These are phyloP conservation scores for Paracentrotus lividus DNA, from an alignment of 53 echinoderm and acorn worm genomes.

Conservation along the genomic window DNA sequence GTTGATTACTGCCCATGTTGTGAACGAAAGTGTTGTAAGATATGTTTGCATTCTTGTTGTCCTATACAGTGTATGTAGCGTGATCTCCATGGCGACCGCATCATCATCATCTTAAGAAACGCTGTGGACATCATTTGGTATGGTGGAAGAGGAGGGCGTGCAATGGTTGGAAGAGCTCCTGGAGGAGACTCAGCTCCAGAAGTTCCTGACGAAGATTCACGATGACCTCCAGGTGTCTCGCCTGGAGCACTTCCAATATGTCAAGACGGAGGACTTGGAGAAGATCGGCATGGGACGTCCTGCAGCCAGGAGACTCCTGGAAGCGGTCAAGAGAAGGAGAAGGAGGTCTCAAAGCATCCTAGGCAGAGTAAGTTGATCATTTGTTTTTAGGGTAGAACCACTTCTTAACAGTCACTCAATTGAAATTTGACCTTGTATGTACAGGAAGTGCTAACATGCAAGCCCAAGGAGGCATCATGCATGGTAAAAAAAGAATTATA, in stretches of 20 bases:
- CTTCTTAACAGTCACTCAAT: too few species aligned
- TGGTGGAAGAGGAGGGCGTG: conserved; percentile 77
- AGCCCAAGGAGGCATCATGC: too few species aligned
- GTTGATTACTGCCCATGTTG: too few species aligned
- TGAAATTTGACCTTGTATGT: too few species aligned
- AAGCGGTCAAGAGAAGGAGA: conserved; percentile 84
- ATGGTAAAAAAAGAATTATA: too few species aligned
- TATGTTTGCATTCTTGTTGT: neutral
- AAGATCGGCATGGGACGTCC: conserved; percentile 96
- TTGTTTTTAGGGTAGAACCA: neutral
- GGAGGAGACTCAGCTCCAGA: conserved; percentile 91
- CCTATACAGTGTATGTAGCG: neutral
- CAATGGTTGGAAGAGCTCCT: conserved; percentile 92
- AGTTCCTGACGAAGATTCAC: conserved; percentile 82
- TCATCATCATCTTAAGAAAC: too few species aligned
- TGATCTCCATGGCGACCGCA: neutral
- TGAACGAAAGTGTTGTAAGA: too few species aligned
- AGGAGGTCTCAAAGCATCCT: conserved; percentile 73
- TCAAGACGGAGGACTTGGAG: conserved; percentile 91
- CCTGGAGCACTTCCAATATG: conserved; percentile 91
- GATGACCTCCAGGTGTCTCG: conserved; percentile 89
- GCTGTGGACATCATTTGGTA: neutral
- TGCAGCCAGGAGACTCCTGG: conserved; percentile 87
- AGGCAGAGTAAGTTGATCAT: conserved; percentile 76
- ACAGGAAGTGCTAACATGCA: too few species aligned